phyloP scores from a whole-genome alignment of 2,113 vertebrate genomes.

The Oryzias javanicus region DNA sequence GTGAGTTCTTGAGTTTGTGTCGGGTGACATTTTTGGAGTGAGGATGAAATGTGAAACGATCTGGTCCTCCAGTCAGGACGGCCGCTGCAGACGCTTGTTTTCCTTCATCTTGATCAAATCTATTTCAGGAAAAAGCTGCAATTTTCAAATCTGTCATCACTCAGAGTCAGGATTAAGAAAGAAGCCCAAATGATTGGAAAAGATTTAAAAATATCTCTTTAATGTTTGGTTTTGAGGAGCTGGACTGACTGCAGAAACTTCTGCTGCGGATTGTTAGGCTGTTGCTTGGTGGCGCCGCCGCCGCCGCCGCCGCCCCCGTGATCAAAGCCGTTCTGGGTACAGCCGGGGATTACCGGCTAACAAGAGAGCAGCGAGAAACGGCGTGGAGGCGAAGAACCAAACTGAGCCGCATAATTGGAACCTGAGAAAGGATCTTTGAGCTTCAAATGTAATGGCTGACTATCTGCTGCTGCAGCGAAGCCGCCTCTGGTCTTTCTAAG shows the following conservation, averaged over 20 bases:
- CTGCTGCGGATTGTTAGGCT: slow-evolving; percentile 25
- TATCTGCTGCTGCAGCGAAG: background rate
- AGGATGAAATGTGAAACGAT: too few relatives aligned
- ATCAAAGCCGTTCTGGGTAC: slow-evolving; percentile 58
- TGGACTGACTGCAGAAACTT: slow-evolving; percentile 13
- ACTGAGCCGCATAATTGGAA: too few relatives aligned
- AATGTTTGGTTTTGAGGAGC: slow-evolving; percentile 24
- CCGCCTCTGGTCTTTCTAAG: background rate
- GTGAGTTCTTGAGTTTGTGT: too few relatives aligned
- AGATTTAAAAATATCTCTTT: too few relatives aligned
- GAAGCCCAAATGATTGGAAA: background rate
- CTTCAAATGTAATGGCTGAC: slow-evolving; percentile 5
- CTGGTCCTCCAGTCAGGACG: too few relatives aligned
- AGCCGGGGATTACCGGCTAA: slow-evolving; percentile 47
- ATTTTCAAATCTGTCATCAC: too few relatives aligned
- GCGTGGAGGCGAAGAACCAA: background rate
- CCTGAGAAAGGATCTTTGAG: slow-evolving; percentile 10
- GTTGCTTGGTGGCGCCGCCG: slow-evolving; percentile 44
- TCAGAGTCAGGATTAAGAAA: slow-evolving; percentile 5
- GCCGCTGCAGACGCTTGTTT: too few relatives aligned
- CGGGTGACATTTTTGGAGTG: too few relatives aligned
- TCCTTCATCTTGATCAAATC: too few relatives aligned
- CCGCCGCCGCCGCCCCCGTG: slow-evolving; percentile 47
- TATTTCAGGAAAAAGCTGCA: too few relatives aligned
- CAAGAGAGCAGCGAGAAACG: slow-evolving; percentile 39